phyloP scores from a whole-genome alignment of 2,113 vertebrate genomes.

The Herpailurus yagouaroundi region DNA sequence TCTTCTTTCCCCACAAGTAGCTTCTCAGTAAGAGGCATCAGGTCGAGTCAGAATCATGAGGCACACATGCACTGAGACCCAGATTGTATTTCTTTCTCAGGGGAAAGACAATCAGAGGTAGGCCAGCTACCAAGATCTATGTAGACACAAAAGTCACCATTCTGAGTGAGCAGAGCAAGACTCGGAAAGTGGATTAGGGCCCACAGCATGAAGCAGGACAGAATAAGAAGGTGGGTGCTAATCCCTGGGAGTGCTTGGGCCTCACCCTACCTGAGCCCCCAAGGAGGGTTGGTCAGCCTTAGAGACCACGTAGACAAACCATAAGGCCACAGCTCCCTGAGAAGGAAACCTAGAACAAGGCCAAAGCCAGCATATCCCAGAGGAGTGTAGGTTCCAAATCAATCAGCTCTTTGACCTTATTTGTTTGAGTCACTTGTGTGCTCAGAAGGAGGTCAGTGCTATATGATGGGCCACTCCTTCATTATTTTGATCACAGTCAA shows the following conservation, averaged over 20 bases:
- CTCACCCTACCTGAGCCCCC: neutral
- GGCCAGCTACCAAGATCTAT: neutral
- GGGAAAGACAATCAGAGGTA: neutral
- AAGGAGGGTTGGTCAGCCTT: neutral
- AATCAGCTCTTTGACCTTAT: neutral
- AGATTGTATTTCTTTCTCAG: neutral
- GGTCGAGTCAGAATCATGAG: neutral
- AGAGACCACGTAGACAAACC: neutral
- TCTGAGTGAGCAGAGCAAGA: neutral
- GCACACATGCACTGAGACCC: neutral
- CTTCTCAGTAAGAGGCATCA: neutral
- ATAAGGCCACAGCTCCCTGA: neutral
- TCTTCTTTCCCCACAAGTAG: neutral
- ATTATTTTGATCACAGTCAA: neutral
- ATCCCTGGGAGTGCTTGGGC: neutral
- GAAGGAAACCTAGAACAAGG: neutral
- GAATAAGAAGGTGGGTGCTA: neutral
- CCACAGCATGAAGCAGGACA: neutral
- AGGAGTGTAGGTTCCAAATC: neutral
- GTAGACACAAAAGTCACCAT: neutral
- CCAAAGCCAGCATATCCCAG: neutral
- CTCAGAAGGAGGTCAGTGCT: neutral
- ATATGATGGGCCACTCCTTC: neutral
- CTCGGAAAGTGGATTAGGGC: neutral
- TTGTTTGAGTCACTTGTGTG: neutral